Evolutionary conservation across 2,888 invertebrate species (phyloP).

Genomic region (Plutella xylostella): DNA sequence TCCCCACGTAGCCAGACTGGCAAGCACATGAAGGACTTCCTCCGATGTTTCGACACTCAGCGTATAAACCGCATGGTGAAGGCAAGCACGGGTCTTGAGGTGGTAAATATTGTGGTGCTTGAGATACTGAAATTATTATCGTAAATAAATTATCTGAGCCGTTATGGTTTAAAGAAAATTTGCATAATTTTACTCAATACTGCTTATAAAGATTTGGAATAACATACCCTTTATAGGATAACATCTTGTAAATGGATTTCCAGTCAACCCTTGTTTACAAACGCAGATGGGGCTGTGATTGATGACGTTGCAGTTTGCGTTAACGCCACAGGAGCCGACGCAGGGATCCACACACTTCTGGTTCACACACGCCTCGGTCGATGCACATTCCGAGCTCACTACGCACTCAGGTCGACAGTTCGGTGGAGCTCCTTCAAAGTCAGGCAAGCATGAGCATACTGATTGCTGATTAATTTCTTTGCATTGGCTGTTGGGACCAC

Average conservation of each 20-base stretch:
- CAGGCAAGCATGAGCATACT: conserved; percentile 76
- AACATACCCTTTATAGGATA: conserved; percentile 65
- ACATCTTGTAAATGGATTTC: conserved; percentile 83
- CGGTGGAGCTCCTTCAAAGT: conserved; percentile 76
- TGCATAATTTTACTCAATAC: not conserved
- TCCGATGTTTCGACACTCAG: conserved; percentile 70
- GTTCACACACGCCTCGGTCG: conserved; percentile 75
- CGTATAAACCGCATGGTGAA: conserved; percentile 76
- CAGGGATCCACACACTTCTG: conserved; percentile 80
- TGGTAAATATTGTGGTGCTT: conserved; percentile 31
- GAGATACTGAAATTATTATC: conserved; percentile 37
- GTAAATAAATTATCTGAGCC: not conserved
- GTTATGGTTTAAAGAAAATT: not conserved
- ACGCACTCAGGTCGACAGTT: conserved; percentile 80
- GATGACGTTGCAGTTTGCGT: conserved; percentile 72
- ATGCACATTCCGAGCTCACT: conserved; percentile 75
- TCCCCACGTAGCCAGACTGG: conserved; percentile 69
- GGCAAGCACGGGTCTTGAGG: conserved; percentile 71
- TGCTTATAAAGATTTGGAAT: not conserved
- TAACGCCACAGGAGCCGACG: conserved; percentile 70
- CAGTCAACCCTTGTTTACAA: conserved; percentile 77
- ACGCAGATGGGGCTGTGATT: conserved; percentile 82
- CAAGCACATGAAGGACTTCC: conserved; percentile 73
- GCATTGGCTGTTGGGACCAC: conserved; percentile 83
- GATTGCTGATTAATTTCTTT: conserved; percentile 77